phyloP scores from a whole-genome alignment of 1,140 invertebrate genomes.

The Mylabris phalerata region DNA sequence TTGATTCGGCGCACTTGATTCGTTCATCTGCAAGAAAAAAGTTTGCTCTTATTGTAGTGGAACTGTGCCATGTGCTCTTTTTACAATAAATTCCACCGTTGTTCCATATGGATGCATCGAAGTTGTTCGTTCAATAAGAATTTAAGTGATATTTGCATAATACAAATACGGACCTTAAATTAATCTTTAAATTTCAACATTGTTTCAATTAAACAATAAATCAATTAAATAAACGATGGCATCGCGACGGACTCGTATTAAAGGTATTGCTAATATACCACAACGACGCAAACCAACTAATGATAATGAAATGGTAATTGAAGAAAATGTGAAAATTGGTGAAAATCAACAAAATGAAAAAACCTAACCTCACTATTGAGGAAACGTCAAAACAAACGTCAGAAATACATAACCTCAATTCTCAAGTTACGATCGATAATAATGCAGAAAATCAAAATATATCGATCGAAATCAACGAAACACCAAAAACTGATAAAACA shows the following conservation, averaged over 20 bases:
- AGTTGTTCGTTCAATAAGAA: not conserved
- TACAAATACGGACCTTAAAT: conserved; percentile 10
- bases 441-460: not conserved
- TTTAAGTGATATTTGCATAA: not conserved
- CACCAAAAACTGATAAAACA: too few relatives aligned
- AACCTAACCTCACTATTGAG: conserved; percentile 6
- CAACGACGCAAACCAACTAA: conserved; percentile 30
- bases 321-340: not conserved
- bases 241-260: conserved; percentile 34
- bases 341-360: not conserved
- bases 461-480: too few relatives aligned
- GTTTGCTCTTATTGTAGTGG: too few relatives aligned
- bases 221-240: conserved; percentile 15
- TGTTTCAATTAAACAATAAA: not conserved
- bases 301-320: conserved; percentile 3
- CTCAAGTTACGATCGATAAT: not conserved
- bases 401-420: too few relatives aligned
- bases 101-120: conserved; percentile 13
- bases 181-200: not conserved
- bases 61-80: conserved; percentile 13
- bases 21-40: too few relatives aligned
- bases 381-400: not conserved
- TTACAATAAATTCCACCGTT: not conserved
- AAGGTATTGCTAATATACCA: conserved; percentile 39
- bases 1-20: too few relatives aligned